These are phyloP conservation scores for Harmothoe impar DNA, from an alignment of 2,888 invertebrate genomes.

Conservation along the genomic window DNA sequence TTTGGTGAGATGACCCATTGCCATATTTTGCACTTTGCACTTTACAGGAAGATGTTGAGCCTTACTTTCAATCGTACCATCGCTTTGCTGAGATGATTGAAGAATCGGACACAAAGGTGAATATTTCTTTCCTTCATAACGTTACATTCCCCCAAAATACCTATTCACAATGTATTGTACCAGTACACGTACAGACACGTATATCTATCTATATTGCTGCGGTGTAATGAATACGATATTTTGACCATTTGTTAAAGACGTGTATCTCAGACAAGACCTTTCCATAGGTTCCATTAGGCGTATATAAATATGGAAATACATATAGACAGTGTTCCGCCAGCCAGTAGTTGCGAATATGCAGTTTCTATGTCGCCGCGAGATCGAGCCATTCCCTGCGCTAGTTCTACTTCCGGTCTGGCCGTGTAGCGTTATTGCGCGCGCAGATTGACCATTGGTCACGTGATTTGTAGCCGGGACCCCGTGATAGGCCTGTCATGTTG, in stretches of 20 bases:
- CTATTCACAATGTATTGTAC: no score
- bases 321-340: neutral
- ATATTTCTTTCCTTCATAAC: no score
- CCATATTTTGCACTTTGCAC: no score
- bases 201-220: no score
- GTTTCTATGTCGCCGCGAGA: neutral
- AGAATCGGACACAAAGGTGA: slow-evolving; percentile 69
- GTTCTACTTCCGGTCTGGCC: slow-evolving; percentile 36
- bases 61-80: slow-evolving; percentile 77
- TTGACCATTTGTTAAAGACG: no score
- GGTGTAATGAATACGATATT: no score
- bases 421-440: slow-evolving; percentile 51
- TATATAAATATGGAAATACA: neutral
- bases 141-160: no score
- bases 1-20: no score
- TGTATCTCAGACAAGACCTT: neutral
- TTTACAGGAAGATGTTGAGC: slow-evolving; percentile 75
- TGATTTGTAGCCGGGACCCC: slow-evolving; percentile 29
- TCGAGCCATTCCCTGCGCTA: neutral
- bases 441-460: slow-evolving; percentile 58
- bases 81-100: slow-evolving; percentile 75
- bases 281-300: neutral
- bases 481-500: slow-evolving; percentile 51
- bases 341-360: neutral
- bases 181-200: no score